Conservation (phyloP, 2,113 vertebrate genomes). For the Heliornis fulica region DNA sequence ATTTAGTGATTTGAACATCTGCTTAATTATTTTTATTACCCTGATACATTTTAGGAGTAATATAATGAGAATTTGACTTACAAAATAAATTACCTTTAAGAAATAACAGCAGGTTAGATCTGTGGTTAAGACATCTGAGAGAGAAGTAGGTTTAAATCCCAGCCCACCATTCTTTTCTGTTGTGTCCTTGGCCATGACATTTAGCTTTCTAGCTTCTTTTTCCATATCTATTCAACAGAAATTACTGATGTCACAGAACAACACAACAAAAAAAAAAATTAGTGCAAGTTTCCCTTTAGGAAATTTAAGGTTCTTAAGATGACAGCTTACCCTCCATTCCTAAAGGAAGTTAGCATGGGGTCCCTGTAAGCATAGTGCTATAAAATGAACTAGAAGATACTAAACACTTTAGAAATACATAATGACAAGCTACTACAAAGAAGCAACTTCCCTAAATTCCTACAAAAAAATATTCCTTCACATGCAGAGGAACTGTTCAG, state of each 20-base stretch:
- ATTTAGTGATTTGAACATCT: constrained; percentile 31
- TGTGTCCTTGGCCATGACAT: constrained; percentile 27
- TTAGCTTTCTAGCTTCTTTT: neutral
- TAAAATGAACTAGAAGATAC: neutral
- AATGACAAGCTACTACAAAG: neutral
- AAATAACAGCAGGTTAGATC: constrained; percentile 30
- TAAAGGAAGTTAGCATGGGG: neutral
- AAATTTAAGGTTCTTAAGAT: neutral
- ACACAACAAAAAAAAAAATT: neutral
- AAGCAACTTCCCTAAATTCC: neutral
- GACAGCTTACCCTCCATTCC: neutral
- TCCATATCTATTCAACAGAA: neutral
- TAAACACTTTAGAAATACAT: neutral
- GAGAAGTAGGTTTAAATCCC: constrained; percentile 21
- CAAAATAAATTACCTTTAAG: constrained; percentile 50
- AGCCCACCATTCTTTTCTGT: neutral
- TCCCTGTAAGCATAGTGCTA: neutral
- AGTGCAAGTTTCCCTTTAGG: neutral
- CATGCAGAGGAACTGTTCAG: neutral
- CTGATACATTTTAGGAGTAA: constrained; percentile 30
- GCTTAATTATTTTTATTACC: constrained; percentile 61
- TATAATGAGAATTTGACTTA: constrained; percentile 27
- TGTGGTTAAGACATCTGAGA: constrained; percentile 22
- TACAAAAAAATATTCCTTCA: neutral
- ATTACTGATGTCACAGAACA: neutral